phyloP scores from a whole-genome alignment of 2,797 vertebrate genomes.

The Eulemur rubriventer region DNA sequence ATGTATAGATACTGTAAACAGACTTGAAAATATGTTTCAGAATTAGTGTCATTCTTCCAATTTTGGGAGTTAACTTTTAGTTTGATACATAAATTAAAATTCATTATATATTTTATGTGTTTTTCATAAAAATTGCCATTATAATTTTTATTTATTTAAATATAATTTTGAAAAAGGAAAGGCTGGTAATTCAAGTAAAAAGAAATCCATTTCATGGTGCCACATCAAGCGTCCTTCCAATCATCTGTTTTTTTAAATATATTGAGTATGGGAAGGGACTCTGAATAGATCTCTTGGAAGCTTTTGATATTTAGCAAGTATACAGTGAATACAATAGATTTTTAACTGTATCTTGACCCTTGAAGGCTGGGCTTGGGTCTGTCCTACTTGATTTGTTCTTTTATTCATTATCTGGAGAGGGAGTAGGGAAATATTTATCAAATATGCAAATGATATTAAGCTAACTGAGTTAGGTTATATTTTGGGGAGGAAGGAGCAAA shows the following conservation, averaged over 20 bases:
- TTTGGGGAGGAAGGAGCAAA: neutral
- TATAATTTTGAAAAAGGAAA: neutral
- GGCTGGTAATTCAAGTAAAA: neutral
- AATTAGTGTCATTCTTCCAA: neutral
- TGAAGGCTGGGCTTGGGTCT: neutral
- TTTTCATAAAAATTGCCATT: neutral
- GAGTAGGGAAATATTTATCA: neutral
- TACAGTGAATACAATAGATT: neutral
- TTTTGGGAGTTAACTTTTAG: neutral
- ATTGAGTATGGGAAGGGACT: neutral
- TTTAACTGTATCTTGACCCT: neutral
- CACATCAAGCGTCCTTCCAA: neutral
- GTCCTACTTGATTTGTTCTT: neutral
- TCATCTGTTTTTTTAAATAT: neutral
- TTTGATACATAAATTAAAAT: neutral
- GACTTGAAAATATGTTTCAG: neutral
- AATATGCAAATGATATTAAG: neutral
- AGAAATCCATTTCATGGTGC: neutral
- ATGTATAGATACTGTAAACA: neutral
- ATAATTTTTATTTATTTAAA: constrained; percentile 16
- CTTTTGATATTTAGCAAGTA: constrained; percentile 9
- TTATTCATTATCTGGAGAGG: constrained; percentile 1
- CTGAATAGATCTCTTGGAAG: neutral
- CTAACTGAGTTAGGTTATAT: neutral
- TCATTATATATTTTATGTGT: neutral